Evolutionary conservation across 2,797 vertebrate species (phyloP), one percentile per base, ranked within the genome.

Genomic region (Australoheros facetus): DNA sequence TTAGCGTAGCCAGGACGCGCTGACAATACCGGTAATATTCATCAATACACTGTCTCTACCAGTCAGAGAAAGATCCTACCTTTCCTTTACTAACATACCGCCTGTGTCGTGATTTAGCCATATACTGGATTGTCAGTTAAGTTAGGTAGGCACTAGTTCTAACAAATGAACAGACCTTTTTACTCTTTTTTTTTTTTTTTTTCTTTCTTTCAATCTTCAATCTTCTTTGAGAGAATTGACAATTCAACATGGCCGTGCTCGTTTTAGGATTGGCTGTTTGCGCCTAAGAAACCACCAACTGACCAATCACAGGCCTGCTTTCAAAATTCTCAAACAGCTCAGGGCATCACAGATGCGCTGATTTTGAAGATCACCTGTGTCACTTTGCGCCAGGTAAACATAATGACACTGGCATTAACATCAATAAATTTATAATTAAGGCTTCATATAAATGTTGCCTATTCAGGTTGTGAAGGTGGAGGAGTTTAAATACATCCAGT

Each of bases 201-300:
- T 75, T 71, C 21, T 57, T 87, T 91, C 94, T 93, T 95, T 94
- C 94, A 94, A 87, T 94, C 84, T 95, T 94, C 94, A 94, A 87
- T 94, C 84, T 81, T 91, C 86, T 91, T 86, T 87, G 70, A 87
- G 84, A 87, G 83, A 87, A 88, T 87, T 84, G 82, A 81, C 56
- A 90, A 93, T 92, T 93, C 91, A 96, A 96, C 86, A 95, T 95
- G 94, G 95, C 95, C 91, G 89, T 89, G 76, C 75, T 92, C 81
- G 80, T 83, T 87, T 93, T 91, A 83, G 85, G 86, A 87, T 80
- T 85, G 87, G 79, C 69, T 75, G 82, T 74, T 85, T 78, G 77
- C 76, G 13, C 30, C 73, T 2, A 64, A 51, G 77, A 21, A 42
- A 28, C 62, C 75, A 55, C 59, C 17, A 30, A 56, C 34, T 14